Evolutionary conservation across 2,888 invertebrate species (phyloP).

Genomic region (Antheraea yamamai): DNA sequence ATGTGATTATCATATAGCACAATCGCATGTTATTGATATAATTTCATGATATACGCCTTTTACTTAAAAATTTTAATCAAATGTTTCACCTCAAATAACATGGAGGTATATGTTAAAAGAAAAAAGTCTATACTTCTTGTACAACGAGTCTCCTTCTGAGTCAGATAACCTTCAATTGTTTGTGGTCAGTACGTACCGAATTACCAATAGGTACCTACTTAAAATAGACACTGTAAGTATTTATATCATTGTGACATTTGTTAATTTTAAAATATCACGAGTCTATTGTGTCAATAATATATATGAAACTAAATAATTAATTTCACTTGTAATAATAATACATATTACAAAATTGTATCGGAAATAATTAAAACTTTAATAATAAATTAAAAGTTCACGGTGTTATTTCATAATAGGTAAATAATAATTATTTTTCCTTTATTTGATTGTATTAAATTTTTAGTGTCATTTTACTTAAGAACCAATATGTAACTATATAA

Average conservation of each 20-base stretch:
- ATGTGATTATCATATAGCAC: not conserved
- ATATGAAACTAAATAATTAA: not conserved
- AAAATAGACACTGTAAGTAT: not conserved
- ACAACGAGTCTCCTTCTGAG: not conserved
- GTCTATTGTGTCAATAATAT: not conserved
- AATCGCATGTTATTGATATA: not conserved
- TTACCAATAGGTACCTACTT: not conserved
- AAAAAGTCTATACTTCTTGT: not conserved
- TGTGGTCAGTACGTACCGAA: conserved; percentile 2
- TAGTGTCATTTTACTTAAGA: no score
- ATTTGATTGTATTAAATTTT: no score
- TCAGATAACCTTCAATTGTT: conserved; percentile 12
- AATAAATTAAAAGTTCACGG: no score
- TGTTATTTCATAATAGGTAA: no score
- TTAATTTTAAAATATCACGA: not conserved
- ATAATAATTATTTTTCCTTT: no score
- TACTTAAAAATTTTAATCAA: not conserved
- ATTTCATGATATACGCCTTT: not conserved
- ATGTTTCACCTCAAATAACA: not conserved
- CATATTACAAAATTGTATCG: not conserved
- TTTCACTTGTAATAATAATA: not conserved
- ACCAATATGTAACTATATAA: no score
- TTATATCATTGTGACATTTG: not conserved
- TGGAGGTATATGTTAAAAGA: not conserved
- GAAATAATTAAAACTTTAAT: no score